Evolutionary conservation across 2,888 invertebrate genomes (phyloP).

Genomic region (Conchocele bisecta): DNA sequence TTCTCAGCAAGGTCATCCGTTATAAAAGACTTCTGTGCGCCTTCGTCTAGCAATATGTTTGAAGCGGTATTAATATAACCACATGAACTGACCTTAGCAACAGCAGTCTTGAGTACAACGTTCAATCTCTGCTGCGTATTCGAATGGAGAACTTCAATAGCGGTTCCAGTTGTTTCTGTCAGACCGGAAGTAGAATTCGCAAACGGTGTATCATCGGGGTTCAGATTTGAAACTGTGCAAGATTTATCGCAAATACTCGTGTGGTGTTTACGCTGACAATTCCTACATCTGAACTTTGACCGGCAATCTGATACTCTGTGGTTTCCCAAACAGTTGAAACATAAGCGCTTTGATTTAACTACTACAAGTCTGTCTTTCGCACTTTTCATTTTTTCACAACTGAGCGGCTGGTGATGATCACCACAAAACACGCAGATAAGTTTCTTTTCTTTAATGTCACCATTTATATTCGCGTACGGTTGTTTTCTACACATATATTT

Average conservation of each 20-base stretch:
- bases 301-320: slow-evolving; percentile 2
- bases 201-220: too few species aligned
- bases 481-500: too few species aligned
- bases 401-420: too few species aligned
- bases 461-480: too few species aligned
- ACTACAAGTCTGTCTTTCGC: too few species aligned
- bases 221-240: too few species aligned
- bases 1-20: slow-evolving; percentile 28
- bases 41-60: slow-evolving; percentile 32
- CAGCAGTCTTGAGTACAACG: slow-evolving; percentile 13
- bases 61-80: neutral
- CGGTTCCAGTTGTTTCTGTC: too few species aligned
- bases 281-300: neutral
- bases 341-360: neutral
- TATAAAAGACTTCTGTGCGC: slow-evolving; percentile 35
- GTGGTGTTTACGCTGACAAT: slow-evolving; percentile 8
- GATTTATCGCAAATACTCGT: slow-evolving; percentile 11
- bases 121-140: neutral
- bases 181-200: too few species aligned
- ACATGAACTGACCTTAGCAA: slow-evolving; percentile 6
- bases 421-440: too few species aligned
- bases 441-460: too few species aligned
- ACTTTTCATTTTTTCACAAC: too few species aligned
- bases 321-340: slow-evolving; percentile 1
- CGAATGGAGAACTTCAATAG: slow-evolving; percentile 14